Evolutionary conservation across 2,888 invertebrate genomes (phyloP).

Genomic region (Parapristionchus giblindavisi): DNA sequence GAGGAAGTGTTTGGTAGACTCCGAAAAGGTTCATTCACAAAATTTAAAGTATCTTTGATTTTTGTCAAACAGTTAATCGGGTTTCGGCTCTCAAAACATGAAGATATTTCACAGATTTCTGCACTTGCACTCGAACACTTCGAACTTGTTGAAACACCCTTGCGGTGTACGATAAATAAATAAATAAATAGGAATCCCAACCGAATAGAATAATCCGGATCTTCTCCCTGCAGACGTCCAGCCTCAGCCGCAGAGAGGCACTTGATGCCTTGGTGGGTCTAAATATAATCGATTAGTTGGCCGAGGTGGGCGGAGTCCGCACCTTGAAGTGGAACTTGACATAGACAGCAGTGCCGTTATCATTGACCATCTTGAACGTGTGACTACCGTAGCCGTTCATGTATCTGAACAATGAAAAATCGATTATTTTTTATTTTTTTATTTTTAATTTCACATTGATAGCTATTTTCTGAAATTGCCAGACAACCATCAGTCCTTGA

Average conservation of each 20-base stretch:
- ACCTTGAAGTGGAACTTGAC: slow-evolving; percentile 69
- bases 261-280: slow-evolving; percentile 67
- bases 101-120: too few species aligned
- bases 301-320: background rate
- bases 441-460: background rate
- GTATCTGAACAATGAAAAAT: slow-evolving; percentile 61
- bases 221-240: slow-evolving; percentile 54
- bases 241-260: slow-evolving; percentile 58
- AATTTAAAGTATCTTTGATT: too few species aligned
- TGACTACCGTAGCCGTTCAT: slow-evolving; percentile 68
- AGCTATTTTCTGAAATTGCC: background rate
- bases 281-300: slow-evolving; percentile 35
- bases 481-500: background rate
- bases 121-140: too few species aligned
- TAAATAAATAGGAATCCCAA: background rate
- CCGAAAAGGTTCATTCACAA: too few species aligned
- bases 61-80: too few species aligned
- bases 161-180: background rate
- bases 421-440: slow-evolving; percentile 31
- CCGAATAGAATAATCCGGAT: slow-evolving; percentile 71
- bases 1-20: too few species aligned
- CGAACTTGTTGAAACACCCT: too few species aligned
- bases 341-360: slow-evolving; percentile 59
- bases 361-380: slow-evolving; percentile 69
- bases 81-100: too few species aligned